Conservation (phyloP, 2,888 invertebrate genomes). For the Prosapia bicincta region DNA sequence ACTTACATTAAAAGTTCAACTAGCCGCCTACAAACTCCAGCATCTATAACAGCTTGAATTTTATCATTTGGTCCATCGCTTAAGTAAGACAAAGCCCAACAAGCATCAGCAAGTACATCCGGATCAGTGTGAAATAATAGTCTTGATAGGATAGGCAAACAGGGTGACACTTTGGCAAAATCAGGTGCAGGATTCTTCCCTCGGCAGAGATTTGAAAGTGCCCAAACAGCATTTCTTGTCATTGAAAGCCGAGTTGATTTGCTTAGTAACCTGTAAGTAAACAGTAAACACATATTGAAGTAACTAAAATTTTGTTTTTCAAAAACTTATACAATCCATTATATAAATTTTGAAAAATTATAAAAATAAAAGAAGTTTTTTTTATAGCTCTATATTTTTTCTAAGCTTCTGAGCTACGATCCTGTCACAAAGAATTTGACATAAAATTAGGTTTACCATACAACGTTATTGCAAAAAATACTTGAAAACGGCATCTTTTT, state of each 20-base stretch:
- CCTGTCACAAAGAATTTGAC: too few relatives aligned
- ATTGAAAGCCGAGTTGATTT: slow-evolving; percentile 79
- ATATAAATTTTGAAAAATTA: not conserved
- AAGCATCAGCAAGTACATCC: slow-evolving; percentile 90
- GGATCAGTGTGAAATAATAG: slow-evolving; percentile 83
- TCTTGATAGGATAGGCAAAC: slow-evolving; percentile 82
- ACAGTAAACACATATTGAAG: too few relatives aligned
- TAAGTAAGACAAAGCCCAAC: slow-evolving; percentile 95
- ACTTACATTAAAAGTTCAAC: slow-evolving; percentile 62
- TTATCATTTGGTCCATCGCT: slow-evolving; percentile 97
- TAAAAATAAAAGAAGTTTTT: slow-evolving; percentile 3
- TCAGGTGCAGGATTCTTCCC: slow-evolving; percentile 96
- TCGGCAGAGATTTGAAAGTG: slow-evolving; percentile 93
- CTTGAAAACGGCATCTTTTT: too few relatives aligned
- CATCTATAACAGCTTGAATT: slow-evolving; percentile 95
- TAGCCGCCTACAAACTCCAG: slow-evolving; percentile 84
- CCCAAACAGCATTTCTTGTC: slow-evolving; percentile 98
- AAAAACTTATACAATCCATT: too few relatives aligned
- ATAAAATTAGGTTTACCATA: too few relatives aligned
- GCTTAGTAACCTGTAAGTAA: slow-evolving; percentile 66
- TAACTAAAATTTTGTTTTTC: too few relatives aligned
- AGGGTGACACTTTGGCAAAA: slow-evolving; percentile 75
- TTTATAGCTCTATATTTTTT: not conserved
- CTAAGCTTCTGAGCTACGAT: too few relatives aligned
- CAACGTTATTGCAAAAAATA: too few relatives aligned